Base-by-base conservation (phyloP, 2,113 vertebrate genomes). In the Heterotilapia buettikoferi region DNA sequence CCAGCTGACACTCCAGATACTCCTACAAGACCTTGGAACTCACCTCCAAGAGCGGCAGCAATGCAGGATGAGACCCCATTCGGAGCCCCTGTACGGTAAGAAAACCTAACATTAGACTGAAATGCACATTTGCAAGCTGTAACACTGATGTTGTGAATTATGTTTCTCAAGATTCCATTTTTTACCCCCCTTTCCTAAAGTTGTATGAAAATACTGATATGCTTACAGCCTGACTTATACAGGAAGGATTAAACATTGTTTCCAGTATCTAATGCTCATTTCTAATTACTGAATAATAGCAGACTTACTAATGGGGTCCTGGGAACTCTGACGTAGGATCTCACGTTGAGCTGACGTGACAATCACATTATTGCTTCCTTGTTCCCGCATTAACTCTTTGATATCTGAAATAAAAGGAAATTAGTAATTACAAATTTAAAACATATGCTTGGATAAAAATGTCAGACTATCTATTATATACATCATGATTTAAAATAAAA, bases 291-390 rank as follows among this genome's bases (percentile, higher is more conserved):
- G 18, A 91, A 81, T 19, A 85, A 31, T 9, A 63, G 52, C 57
- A 76, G 24, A 91, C 96, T 97, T 94, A 98, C 98, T 94, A 73
- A 96, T 91, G n/a, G 95, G 92, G 82, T 98, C 97, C 66, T 96
- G 97, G 14, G 96, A 97, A 93, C 94, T 96, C 43, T 96, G 95
- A 68, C 96, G 96, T n/a, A 98, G 94, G 94, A 97, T 94, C 66
- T 97, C 97, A 11, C 97, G 95, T 9, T 97, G 96, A 2, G 97
- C 96, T 3, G 97, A 97, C 0, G 97, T 97, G 87, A 98, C 95
- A 2, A 98, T 97, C 89, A 97, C 90, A 19, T 97, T 97, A 92
- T 97, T 97, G 94, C 96, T 96, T 88, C 97, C 97, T 80, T 97
- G 97, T 50, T 97, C 98, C 18, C 94, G 94, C 83, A 97, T 96